phyloP scores from a whole-genome alignment of 1,140 invertebrate genomes.

The Achroia grisella region DNA sequence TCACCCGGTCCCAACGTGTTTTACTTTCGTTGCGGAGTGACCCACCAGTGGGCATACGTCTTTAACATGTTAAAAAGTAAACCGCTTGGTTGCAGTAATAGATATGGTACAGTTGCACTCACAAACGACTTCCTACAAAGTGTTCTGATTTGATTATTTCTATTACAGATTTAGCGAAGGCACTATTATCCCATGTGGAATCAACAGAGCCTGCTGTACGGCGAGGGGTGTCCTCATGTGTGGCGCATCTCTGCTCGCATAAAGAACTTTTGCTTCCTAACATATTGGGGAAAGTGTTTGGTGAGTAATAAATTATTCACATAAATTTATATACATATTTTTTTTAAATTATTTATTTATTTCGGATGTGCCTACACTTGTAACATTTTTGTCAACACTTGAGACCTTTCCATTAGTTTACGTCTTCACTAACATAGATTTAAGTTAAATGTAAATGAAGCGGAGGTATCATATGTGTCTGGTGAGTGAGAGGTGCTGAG shows the following conservation, averaged over 20 bases:
- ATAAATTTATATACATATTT: neutral
- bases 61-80: too few species aligned
- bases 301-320: slow-evolving; percentile 19
- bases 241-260: slow-evolving; percentile 54
- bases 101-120: too few species aligned
- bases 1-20: too few species aligned
- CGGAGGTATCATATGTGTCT: too few species aligned
- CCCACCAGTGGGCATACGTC: too few species aligned
- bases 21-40: too few species aligned
- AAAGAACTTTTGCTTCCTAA: slow-evolving; percentile 49
- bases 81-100: too few species aligned
- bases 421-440: too few species aligned
- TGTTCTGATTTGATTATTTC: slow-evolving; percentile 5
- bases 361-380: neutral
- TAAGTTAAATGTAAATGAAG: too few species aligned
- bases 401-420: too few species aligned
- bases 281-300: slow-evolving; percentile 39
- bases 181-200: slow-evolving; percentile 45
- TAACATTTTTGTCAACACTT: too few species aligned
- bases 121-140: neutral
- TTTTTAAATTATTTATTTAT: neutral
- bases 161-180: slow-evolving; percentile 50
- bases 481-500: too few species aligned
- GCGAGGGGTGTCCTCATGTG: slow-evolving; percentile 48
- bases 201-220: slow-evolving; percentile 46